Base-by-base conservation (phyloP, 2,113 vertebrate species). In the Semnopithecus entellus region DNA sequence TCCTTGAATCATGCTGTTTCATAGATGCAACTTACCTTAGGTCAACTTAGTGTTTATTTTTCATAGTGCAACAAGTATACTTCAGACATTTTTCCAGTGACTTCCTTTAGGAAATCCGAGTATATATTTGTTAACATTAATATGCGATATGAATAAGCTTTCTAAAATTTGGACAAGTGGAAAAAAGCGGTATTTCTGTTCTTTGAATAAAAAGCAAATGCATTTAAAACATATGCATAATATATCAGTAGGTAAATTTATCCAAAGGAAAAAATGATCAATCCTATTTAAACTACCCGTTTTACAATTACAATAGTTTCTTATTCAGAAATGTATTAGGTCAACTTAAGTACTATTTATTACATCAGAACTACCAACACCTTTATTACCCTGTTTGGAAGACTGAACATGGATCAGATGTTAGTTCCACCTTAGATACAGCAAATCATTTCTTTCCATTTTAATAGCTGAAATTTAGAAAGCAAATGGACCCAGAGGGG, bases 391-490 rank as follows among this genome's bases (percentile, higher is more conserved):
- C 16, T 57, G 6, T 40, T 83, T 89, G 64, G 57, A 81, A 91
- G 40, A 96, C 96, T 81, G 22, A 82, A 73, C 20, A 20, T 22
- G 57, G n/a, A 88, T 52, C n/a, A 95, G 32, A 64, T 80, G 35
- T 70, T 82, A 86, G 11, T 87, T 92, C 43, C 3, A 72, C 48
- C 64, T 94, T 72, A 90, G 61, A 45, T 79, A 79, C 78, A 90
- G n/a, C 38, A 82, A 87, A 27, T 83, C 1, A 35, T 95, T 96
- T 68, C 25, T 45, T 76, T 95, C 27, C 43, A 59, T 64, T 90
- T 96, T 80, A 88, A 84, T 72, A n/a, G 50, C 16, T 96, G 64
- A 96, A 86, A 83, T 93, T n/a, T 91, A 92, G 68, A 78, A 95
- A 81, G 11, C 92, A 97, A 96, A 90, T 55, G 35, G 14, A 40